Percentiles rank a stretch among this genome's conserved stretches.
Conservation (phyloP, 2,888 invertebrate genomes). For the Lottia gigantea region DNA sequence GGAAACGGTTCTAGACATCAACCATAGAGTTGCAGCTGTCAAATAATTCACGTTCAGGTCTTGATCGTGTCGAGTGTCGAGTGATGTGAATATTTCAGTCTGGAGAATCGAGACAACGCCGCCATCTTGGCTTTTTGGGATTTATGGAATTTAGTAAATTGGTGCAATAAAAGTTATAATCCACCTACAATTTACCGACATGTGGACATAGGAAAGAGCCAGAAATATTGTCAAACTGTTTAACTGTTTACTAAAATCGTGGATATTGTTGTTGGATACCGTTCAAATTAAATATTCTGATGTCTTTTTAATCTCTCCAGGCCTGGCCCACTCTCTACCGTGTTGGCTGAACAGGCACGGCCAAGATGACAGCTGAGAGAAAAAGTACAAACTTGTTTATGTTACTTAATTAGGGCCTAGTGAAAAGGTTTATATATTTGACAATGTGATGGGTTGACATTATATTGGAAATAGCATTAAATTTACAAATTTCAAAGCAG, state of each 20-base stretch:
- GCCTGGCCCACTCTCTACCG: too few relatives aligned
- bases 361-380: neutral
- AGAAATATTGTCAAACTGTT: too few relatives aligned
- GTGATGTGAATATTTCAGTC: too few relatives aligned
- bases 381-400: neutral
- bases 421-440: neutral
- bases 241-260: too few relatives aligned
- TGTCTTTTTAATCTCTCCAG: too few relatives aligned
- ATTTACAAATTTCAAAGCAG: neutral
- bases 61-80: too few relatives aligned
- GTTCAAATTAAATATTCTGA: too few relatives aligned
- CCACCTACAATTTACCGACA: neutral
- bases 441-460: neutral
- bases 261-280: too few relatives aligned
- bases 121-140: neutral
- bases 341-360: too few relatives aligned
- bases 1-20: too few relatives aligned
- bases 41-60: too few relatives aligned
- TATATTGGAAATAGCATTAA: neutral
- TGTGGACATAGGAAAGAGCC: constrained; percentile 1
- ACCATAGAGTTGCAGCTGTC: too few relatives aligned
- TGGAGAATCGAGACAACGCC: neutral
- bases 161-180: constrained; percentile 5
- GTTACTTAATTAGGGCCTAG: neutral
- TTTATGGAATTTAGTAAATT: constrained; percentile 4